Base-by-base conservation (phyloP, 2,113 vertebrate genomes). In the Triplophysa dalaica region DNA sequence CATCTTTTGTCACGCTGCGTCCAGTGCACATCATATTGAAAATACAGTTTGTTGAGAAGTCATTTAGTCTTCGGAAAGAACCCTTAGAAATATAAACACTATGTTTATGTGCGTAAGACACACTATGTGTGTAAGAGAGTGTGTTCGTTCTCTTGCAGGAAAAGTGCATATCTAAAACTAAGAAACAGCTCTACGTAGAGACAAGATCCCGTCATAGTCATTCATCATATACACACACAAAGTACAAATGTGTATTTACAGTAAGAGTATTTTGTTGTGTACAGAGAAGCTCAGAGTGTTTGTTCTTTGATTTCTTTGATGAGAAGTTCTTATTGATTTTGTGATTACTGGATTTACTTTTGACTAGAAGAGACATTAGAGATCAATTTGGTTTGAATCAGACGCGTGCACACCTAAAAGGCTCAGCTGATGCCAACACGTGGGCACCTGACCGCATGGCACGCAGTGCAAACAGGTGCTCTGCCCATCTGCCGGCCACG, bases 161-260 rank as follows among this genome's bases (percentile, higher is more conserved):
- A 38, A 38, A 38, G 33, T 38, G 33, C 7, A 6, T 7, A 38
- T 38, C 6, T 38, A 38, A 38, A 38, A 90, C 88, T 87, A 66
- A 87, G 80, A 3, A 54, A 75, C 19, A 75, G 84, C 88, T 75
- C 87, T 77, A 80, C 86, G 81, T 66, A 74, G 80, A 88, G 87
- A 89, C 78, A 63, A 82, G 78, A 80, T 81, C 84, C 82, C 84
- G 87, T 88, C 88, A 87, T 70, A 81, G 85, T 79, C 87, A 88
- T 91, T 90, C 84, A 89, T 90, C 86, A 87, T 82, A 21, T n/a
- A 78, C 8, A 75, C 22, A 43, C 38, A 62, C 43, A 85, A 69
- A 75, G 24, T 52, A 21, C 33, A 16, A 11, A 38, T 38, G 33
- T 38, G 5, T 38, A 8, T 65, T 54, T 17, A 45, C 43, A 58